These are phyloP conservation scores for Sarcophaga peregrina DNA, from an alignment of 1,140 invertebrate genomes.

Conservation along the genomic window DNA sequence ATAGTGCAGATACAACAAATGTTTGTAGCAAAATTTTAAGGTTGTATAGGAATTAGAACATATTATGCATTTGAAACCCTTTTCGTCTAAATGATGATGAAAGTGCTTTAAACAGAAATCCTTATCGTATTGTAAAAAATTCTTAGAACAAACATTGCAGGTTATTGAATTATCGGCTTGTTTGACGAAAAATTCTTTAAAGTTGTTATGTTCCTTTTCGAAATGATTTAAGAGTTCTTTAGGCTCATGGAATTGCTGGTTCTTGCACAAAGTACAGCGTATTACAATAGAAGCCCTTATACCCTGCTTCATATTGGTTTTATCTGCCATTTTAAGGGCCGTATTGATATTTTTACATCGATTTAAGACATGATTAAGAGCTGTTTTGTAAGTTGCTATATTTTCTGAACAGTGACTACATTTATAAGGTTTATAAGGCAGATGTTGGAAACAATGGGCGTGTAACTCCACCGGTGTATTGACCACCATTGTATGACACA, in stretches of 20 bases:
- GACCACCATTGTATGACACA: neutral
- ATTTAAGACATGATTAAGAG: neutral
- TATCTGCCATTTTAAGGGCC: neutral
- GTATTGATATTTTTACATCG: neutral
- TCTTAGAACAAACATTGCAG: neutral
- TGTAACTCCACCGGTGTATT: conserved; percentile 15
- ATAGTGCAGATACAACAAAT: too few relatives aligned
- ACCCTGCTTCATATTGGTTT: neutral
- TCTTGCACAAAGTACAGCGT: neutral
- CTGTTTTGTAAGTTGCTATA: neutral
- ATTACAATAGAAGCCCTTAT: neutral
- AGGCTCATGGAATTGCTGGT: neutral
- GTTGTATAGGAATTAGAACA: neutral
- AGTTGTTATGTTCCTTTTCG: neutral
- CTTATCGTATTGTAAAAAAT: neutral
- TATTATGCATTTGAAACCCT: neutral
- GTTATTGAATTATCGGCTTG: neutral
- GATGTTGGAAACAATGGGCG: conserved; percentile 27
- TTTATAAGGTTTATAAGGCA: conserved; percentile 12
- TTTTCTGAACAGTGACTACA: neutral
- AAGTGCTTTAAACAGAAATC: neutral
- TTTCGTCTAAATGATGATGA: neutral
- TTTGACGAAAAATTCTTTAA: neutral
- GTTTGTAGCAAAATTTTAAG: too few relatives aligned
- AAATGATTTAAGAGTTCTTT: neutral